Percentiles rank a stretch among this genome's conserved stretches.
These are phyloP conservation scores for Galerucella nymphaeae DNA, from an alignment of 2,888 invertebrate species.

Conservation along the genomic window DNA sequence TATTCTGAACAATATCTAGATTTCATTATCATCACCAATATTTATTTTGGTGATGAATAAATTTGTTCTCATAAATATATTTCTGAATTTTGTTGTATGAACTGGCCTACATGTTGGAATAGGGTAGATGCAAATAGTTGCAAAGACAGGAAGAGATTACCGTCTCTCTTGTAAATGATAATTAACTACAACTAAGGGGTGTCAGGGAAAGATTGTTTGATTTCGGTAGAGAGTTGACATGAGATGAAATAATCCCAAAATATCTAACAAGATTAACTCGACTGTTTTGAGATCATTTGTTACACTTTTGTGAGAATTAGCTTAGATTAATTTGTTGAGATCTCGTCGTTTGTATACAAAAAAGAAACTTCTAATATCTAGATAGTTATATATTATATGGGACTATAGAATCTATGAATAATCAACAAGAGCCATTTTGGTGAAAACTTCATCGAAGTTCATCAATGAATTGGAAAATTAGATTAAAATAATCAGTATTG, in stretches of 20 bases:
- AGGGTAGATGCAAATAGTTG: not conserved
- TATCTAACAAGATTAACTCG: slow-evolving; percentile 7
- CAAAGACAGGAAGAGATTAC: slow-evolving; percentile 7
- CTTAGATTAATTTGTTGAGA: not conserved
- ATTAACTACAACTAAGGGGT: slow-evolving; percentile 13
- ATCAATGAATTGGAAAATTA: no score
- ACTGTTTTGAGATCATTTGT: slow-evolving; percentile 5
- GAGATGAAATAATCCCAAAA: slow-evolving; percentile 10
- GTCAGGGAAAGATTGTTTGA: slow-evolving; percentile 7
- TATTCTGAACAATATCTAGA: no score
- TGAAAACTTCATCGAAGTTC: no score
- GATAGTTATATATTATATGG: no score
- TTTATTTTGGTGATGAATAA: no score
- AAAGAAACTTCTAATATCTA: no score
- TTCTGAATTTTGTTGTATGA: not conserved
- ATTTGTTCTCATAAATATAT: no score
- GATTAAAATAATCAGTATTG: no score
- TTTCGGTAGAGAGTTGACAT: not conserved
- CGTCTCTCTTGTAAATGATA: slow-evolving; percentile 11
- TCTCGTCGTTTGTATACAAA: no score
- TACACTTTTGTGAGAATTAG: not conserved
- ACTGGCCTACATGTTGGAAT: not conserved
- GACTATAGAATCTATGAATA: no score
- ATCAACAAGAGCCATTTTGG: no score
- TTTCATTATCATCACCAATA: no score